These are phyloP conservation scores for Ursus arctos DNA, from an alignment of 2,113 vertebrate genomes.

Conservation along the genomic window DNA sequence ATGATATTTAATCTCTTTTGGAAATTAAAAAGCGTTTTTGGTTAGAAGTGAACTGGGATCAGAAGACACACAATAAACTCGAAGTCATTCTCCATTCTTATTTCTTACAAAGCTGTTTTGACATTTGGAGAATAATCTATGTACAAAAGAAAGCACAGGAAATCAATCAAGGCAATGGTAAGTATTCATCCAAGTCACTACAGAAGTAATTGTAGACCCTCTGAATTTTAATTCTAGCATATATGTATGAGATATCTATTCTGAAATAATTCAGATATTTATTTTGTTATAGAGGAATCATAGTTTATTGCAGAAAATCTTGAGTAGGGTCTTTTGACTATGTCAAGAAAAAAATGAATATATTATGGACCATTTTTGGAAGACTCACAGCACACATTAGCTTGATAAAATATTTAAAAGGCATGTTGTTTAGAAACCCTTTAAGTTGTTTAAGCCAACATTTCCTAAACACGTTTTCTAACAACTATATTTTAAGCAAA, in stretches of 20 bases:
- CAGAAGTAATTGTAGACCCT: background rate
- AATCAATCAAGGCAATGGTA: background rate
- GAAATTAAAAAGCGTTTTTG: background rate
- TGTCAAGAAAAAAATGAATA: background rate
- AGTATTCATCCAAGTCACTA: background rate
- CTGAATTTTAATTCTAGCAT: background rate
- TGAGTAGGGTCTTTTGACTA: background rate
- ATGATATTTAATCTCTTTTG: background rate
- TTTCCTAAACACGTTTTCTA: background rate
- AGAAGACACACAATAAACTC: background rate
- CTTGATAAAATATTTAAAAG: background rate
- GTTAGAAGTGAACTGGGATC: background rate
- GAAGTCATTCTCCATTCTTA: background rate
- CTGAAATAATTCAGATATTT: background rate
- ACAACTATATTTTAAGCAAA: background rate
- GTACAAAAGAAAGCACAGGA: background rate
- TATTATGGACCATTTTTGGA: background rate
- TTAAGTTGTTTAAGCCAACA: background rate
- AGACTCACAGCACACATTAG: background rate
- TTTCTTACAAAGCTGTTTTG: conserved; percentile 3
- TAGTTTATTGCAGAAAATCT: background rate
- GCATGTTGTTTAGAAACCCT: background rate
- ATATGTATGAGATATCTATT: background rate
- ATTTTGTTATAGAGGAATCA: background rate
- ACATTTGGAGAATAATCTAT: background rate